These are phyloP conservation scores for Porites divaricata DNA, from an alignment of 92 coral and sea anemone genomes.

Conservation along the genomic window DNA sequence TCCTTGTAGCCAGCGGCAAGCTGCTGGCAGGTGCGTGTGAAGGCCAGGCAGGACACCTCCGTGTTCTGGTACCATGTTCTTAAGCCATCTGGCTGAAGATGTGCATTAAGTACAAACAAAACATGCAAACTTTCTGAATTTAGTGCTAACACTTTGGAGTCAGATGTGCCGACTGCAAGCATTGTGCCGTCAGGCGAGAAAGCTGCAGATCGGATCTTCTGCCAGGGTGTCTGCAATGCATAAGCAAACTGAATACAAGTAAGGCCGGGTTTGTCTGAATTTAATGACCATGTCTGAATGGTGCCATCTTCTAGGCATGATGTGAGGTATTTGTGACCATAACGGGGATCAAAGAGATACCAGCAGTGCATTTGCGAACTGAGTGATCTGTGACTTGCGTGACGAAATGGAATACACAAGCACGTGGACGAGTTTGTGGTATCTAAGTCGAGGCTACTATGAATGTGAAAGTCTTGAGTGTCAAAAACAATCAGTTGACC, in stretches of 20 bases:
- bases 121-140: slow-evolving; percentile 83
- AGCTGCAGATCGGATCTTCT: slow-evolving; percentile 83
- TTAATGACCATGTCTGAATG: slow-evolving; percentile 84
- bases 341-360: slow-evolving; percentile 92
- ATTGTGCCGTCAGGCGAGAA: slow-evolving; percentile 87
- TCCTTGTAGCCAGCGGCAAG: slow-evolving; percentile 92
- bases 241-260: slow-evolving; percentile 82
- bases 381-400: slow-evolving; percentile 68
- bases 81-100: slow-evolving; percentile 89
- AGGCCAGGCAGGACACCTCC: slow-evolving; percentile 91
- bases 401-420: slow-evolving; percentile 81
- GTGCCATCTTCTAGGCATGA: slow-evolving; percentile 91
- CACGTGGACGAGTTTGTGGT: slow-evolving; percentile 62
- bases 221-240: slow-evolving; percentile 89
- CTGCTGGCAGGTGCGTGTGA: slow-evolving; percentile 91
- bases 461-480: slow-evolving; percentile 82
- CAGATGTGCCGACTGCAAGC: slow-evolving; percentile 90
- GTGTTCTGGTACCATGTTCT: slow-evolving; percentile 94
- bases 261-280: slow-evolving; percentile 68
- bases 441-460: slow-evolving; percentile 84
- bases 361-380: slow-evolving; percentile 79
- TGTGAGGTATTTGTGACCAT: slow-evolving; percentile 81
- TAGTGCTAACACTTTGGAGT: slow-evolving; percentile 79
- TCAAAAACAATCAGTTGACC: slow-evolving; percentile 87
- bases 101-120: slow-evolving; percentile 81